Percentiles rank a stretch among this genome's conserved stretches.
Conservation (phyloP, 2,797 vertebrate species). For the Sebastolobus alascanus region DNA sequence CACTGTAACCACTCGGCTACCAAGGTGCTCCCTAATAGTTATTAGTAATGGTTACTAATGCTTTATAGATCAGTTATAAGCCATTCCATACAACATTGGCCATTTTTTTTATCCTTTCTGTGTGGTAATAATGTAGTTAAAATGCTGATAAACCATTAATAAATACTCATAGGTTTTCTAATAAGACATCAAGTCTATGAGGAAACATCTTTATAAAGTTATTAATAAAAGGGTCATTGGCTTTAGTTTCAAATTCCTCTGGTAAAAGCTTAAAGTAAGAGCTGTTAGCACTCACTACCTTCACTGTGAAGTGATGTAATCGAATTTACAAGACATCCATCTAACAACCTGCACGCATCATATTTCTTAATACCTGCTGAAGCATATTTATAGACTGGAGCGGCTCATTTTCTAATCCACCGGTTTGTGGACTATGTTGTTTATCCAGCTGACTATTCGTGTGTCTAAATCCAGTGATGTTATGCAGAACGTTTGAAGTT, state of each 20-base stretch:
- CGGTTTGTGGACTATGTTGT: not conserved
- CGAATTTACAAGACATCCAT: constrained; percentile 24
- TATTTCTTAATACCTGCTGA: constrained; percentile 16
- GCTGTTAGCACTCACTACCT: not conserved
- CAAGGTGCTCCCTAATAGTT: not conserved
- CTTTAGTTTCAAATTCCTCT: constrained; percentile 18
- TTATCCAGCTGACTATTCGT: constrained; percentile 13
- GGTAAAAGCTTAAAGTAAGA: constrained; percentile 27
- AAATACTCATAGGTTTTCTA: not conserved
- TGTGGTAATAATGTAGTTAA: not conserved
- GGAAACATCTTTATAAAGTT: not conserved
- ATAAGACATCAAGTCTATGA: not conserved
- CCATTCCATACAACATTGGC: not conserved
- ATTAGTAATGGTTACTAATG: not conserved
- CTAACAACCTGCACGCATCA: not conserved
- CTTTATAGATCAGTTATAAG: constrained; percentile 8
- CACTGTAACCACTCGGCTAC: fast-evolving
- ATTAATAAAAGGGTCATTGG: not conserved
- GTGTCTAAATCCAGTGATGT: not conserved
- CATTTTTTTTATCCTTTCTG: not conserved
- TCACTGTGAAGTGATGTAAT: constrained; percentile 19
- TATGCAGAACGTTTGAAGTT: not conserved
- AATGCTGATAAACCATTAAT: not conserved
- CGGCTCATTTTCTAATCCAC: constrained; percentile 7
- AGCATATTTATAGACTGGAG: constrained; percentile 3